Conservation (phyloP, 2,113 vertebrate genomes). For the Alaudala cheleensis region DNA sequence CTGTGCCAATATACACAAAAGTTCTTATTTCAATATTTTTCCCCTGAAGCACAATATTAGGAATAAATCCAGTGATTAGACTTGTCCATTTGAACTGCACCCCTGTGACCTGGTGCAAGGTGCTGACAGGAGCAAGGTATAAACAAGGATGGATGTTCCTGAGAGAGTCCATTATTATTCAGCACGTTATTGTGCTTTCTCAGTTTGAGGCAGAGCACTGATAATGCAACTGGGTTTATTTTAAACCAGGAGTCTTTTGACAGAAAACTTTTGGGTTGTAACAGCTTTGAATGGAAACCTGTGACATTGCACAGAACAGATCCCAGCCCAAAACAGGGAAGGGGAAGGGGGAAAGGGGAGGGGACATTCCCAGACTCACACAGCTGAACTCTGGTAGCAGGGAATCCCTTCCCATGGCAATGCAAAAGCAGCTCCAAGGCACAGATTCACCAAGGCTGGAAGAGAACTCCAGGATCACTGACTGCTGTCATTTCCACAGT, state of each 20-base stretch:
- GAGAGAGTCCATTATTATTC: background rate
- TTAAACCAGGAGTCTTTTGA: background rate
- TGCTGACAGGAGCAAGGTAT: background rate
- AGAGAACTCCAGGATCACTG: background rate
- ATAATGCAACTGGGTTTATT: background rate
- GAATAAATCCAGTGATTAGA: background rate
- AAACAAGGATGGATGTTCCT: background rate
- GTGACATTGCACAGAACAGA: background rate
- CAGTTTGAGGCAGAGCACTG: background rate
- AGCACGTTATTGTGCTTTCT: background rate
- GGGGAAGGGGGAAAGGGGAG: too few relatives aligned
- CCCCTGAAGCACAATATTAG: background rate
- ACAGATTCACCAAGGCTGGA: background rate
- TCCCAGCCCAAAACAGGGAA: background rate
- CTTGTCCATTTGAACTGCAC: background rate
- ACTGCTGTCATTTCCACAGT: background rate
- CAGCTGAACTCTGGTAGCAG: background rate
- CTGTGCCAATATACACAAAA: background rate
- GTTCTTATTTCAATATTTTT: background rate
- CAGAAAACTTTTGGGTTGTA: background rate
- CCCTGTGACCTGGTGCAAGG: background rate
- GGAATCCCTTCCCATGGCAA: background rate
- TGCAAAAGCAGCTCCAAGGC: background rate
- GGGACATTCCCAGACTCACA: background rate
- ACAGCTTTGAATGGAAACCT: background rate